phyloP scores from a whole-genome alignment of 2,888 invertebrate species.

The Stenoptilia bipunctidactyla region DNA sequence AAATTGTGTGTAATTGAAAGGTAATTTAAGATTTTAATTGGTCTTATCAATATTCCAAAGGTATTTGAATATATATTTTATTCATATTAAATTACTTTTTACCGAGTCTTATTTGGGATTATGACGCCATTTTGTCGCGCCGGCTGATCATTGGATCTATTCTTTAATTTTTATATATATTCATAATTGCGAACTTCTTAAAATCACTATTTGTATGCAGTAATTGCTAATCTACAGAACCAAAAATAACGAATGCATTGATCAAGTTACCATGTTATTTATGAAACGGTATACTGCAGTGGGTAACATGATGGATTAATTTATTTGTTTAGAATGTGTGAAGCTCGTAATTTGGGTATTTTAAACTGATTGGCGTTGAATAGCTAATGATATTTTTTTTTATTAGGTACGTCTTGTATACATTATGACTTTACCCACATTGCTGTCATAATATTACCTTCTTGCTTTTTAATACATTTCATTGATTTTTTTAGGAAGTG shows the following conservation, averaged over 20 bases:
- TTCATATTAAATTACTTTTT: constrained; percentile 16
- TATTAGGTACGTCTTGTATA: no score
- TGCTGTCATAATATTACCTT: no score
- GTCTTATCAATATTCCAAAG: not conserved
- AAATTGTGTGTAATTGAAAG: not conserved
- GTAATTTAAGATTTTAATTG: not conserved
- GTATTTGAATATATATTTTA: not conserved
- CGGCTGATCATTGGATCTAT: constrained; percentile 48
- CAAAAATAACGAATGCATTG: no score
- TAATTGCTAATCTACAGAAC: no score
- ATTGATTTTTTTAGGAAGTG: constrained; percentile 32
- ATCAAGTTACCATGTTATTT: no score
- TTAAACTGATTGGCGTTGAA: no score
- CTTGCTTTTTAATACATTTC: no score
- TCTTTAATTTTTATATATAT: constrained; percentile 3
- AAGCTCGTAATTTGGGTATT: no score
- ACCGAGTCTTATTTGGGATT: constrained; percentile 51
- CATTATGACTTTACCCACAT: no score
- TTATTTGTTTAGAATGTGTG: no score
- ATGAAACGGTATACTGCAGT: not conserved
- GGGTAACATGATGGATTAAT: no score
- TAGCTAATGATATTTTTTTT: no score
- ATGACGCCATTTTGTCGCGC: constrained; percentile 71
- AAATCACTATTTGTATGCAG: constrained; percentile 2
- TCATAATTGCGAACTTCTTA: not conserved